Evolutionary conservation across 2,888 invertebrate species (phyloP).

Genomic region (Lasioglossum villosulum): DNA sequence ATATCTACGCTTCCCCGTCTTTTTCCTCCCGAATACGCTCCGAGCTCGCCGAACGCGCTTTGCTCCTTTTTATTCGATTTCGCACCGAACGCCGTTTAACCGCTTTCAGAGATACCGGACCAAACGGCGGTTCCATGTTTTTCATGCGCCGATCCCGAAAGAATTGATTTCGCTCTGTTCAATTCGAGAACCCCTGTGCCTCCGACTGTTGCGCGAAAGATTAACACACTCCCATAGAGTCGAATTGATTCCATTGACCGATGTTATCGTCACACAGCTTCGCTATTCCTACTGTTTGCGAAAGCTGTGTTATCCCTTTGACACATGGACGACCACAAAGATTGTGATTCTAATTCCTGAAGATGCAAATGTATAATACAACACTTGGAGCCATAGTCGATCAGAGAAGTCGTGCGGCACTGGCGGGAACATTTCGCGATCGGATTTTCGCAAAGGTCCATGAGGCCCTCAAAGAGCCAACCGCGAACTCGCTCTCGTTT

Average conservation of each 20-base stretch:
- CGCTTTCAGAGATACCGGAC: not conserved
- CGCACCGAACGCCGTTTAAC: not conserved
- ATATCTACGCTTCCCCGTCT: constrained; percentile 1
- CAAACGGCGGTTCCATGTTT: not conserved
- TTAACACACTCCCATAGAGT: not conserved
- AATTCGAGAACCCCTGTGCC: not conserved
- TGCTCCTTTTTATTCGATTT: constrained; percentile 2
- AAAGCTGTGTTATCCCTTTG: too few species aligned
- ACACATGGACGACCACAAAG: too few species aligned
- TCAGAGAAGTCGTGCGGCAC: too few species aligned
- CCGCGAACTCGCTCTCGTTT: not conserved
- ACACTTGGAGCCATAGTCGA: too few species aligned
- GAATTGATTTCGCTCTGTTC: not conserved
- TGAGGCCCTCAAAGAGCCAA: too few species aligned
- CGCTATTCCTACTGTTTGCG: too few species aligned
- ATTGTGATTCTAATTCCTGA: too few species aligned
- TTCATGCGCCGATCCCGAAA: not conserved
- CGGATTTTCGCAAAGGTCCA: not conserved
- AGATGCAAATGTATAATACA: too few species aligned
- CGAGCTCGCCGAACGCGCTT: not conserved
- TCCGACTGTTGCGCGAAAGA: not conserved
- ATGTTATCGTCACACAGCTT: too few species aligned
- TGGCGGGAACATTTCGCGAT: not conserved
- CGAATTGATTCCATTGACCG: not conserved
- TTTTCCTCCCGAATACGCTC: not conserved